These are phyloP conservation scores for Sebastes oblongus DNA, from an alignment of 2,797 vertebrate species.

Conservation along the genomic window DNA sequence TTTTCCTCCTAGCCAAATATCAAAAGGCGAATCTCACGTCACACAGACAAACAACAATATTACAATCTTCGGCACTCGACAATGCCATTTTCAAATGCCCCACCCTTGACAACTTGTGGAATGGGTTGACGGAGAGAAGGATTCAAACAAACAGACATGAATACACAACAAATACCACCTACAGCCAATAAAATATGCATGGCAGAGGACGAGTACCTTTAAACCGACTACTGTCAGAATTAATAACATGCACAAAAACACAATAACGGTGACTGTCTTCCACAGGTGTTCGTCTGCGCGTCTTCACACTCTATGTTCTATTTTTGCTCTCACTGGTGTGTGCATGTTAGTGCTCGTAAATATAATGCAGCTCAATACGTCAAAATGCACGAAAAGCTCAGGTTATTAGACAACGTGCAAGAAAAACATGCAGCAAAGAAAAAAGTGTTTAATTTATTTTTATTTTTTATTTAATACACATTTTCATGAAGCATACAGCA, in stretches of 20 bases:
- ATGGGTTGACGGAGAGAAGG: constrained; percentile 58
- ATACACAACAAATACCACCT: constrained; percentile 74
- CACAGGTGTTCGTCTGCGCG: constrained; percentile 63
- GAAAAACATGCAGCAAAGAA: not conserved
- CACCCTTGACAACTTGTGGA: constrained; percentile 74
- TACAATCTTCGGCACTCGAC: constrained; percentile 57
- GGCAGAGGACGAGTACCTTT: constrained; percentile 59
- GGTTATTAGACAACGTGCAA: constrained; percentile 12
- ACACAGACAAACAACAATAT: constrained; percentile 68
- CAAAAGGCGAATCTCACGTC: constrained; percentile 68
- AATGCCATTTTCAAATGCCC: constrained; percentile 67
- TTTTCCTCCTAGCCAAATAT: constrained; percentile 73
- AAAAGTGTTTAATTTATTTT: not conserved
- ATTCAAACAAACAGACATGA: constrained; percentile 73
- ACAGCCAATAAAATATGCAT: constrained; percentile 78
- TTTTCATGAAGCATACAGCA: not conserved
- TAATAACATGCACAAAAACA: constrained; percentile 53
- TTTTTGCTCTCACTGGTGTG: constrained; percentile 31
- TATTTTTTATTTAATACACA: too few relatives aligned
- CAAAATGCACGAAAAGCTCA: constrained; percentile 1
- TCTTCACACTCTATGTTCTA: constrained; percentile 38
- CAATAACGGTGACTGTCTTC: constrained; percentile 39
- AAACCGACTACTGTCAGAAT: constrained; percentile 69
- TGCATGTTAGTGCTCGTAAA: constrained; percentile 7
- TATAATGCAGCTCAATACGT: constrained; percentile 20